Conservation (phyloP, 2,797 vertebrate species). For the Melanotaenia trifasciata region DNA sequence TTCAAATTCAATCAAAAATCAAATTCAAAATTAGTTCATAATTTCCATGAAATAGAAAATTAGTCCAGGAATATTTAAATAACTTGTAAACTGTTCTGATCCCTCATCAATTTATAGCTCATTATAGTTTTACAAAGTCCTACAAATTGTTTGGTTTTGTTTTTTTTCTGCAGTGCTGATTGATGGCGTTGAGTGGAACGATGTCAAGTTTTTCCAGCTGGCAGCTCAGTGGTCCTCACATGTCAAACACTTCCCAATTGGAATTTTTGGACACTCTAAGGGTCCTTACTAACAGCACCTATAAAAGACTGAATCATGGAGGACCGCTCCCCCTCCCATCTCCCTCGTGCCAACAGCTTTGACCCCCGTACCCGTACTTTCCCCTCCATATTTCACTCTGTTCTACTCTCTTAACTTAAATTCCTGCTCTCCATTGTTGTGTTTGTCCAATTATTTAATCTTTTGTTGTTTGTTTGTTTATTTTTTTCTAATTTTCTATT, state of each 20-base stretch:
- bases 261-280: constrained; percentile 95
- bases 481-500: constrained; percentile 73
- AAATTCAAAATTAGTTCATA: too few relatives aligned
- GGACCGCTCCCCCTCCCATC: constrained; percentile 41
- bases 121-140: too few relatives aligned
- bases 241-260: constrained; percentile 98
- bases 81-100: not conserved
- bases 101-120: not conserved
- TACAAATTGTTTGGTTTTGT: constrained; percentile 7
- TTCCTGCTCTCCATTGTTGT: constrained; percentile 52
- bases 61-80: not conserved
- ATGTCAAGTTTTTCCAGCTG: constrained; percentile 99
- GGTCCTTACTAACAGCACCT: constrained; percentile 86
- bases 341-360: constrained; percentile 72
- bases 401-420: constrained; percentile 75
- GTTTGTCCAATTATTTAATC: constrained; percentile 71
- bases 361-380: constrained; percentile 32
- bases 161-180: constrained; percentile 88
- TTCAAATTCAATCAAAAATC: too few relatives aligned
- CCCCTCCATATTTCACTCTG: constrained; percentile 32
- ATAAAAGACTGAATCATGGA: constrained; percentile 64
- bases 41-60: not conserved
- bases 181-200: constrained; percentile 97
- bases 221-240: constrained; percentile 99
- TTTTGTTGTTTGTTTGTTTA: constrained; percentile 57